These are phyloP conservation scores for Microplitis demolitor DNA, from an alignment of 1,140 invertebrate species.

Conservation along the genomic window DNA sequence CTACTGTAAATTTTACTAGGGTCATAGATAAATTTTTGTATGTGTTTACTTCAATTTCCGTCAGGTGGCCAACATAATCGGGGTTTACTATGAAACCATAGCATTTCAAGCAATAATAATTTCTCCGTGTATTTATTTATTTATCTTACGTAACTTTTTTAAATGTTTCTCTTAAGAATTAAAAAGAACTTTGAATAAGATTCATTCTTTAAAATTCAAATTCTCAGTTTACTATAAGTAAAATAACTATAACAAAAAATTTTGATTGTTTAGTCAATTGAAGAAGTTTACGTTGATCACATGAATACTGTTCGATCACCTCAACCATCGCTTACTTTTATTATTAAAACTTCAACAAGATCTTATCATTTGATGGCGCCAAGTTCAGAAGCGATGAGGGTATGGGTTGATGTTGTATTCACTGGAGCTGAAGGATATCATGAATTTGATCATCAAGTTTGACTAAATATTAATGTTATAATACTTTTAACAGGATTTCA, in stretches of 20 bases:
- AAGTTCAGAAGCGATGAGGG: constrained; percentile 89
- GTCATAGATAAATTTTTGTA: no score
- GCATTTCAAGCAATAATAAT: no score
- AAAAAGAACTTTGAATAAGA: no score
- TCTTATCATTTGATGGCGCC: constrained; percentile 92
- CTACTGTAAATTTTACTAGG: no score
- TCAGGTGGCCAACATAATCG: no score
- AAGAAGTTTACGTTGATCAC: constrained; percentile 97
- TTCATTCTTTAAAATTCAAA: no score
- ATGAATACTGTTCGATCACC: constrained; percentile 90
- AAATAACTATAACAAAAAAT: not conserved
- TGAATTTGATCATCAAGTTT: constrained; percentile 67
- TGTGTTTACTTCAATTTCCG: no score
- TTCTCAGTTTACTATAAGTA: no score
- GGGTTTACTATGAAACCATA: no score
- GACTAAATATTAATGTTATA: constrained; percentile 29
- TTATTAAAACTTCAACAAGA: constrained; percentile 92
- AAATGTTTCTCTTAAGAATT: no score
- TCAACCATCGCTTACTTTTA: constrained; percentile 89
- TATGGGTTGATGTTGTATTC: constrained; percentile 97
- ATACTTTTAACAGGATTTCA: constrained; percentile 3
- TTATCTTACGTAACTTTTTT: no score
- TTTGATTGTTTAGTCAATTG: constrained; percentile 77
- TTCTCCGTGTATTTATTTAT: no score
- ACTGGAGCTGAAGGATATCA: constrained; percentile 87